Evolutionary conservation across 2,888 invertebrate species (phyloP).

Genomic region (Lepidonotus clava): DNA sequence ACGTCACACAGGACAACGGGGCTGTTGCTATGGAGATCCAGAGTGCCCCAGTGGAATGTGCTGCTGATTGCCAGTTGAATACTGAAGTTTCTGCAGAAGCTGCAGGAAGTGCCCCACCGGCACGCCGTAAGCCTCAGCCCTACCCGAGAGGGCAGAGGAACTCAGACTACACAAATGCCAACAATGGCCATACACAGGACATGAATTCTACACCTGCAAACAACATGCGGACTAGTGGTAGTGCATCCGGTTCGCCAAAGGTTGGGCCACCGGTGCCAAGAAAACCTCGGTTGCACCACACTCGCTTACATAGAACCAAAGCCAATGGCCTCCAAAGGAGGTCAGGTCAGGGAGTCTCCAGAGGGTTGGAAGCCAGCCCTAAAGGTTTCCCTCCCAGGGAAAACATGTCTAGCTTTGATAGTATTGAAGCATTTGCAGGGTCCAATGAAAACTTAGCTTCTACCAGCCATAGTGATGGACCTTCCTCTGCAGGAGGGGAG

Average conservation of each 20-base stretch:
- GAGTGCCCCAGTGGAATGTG: slow-evolving; percentile 6
- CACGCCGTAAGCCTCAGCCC: slow-evolving; percentile 32
- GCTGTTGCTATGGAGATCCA: slow-evolving; percentile 33
- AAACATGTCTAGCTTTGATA: slow-evolving; percentile 71
- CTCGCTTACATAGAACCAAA: slow-evolving; percentile 22
- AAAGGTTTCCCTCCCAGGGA: slow-evolving; percentile 58
- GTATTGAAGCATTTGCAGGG: slow-evolving; percentile 74
- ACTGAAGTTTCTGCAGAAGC: background rate
- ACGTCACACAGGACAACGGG: slow-evolving; percentile 7
- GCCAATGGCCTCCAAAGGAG: background rate
- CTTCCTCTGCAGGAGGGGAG: background rate
- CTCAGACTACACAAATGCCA: slow-evolving; percentile 29
- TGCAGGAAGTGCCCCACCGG: background rate
- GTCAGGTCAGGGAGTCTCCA: background rate
- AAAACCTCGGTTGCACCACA: slow-evolving; percentile 39
- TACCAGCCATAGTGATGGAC: background rate
- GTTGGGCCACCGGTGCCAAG: slow-evolving; percentile 16
- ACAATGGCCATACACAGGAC: slow-evolving; percentile 51
- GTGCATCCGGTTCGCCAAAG: background rate
- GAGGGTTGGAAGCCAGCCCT: background rate
- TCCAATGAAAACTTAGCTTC: slow-evolving; percentile 68
- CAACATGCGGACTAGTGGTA: background rate
- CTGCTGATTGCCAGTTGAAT: background rate
- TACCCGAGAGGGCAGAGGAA: slow-evolving; percentile 53
- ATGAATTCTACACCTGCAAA: slow-evolving; percentile 50